Evolutionary conservation across 2,113 vertebrate species (phyloP), one percentile per base, ranked within the genome.

Genomic region (Asarcornis scutulata): DNA sequence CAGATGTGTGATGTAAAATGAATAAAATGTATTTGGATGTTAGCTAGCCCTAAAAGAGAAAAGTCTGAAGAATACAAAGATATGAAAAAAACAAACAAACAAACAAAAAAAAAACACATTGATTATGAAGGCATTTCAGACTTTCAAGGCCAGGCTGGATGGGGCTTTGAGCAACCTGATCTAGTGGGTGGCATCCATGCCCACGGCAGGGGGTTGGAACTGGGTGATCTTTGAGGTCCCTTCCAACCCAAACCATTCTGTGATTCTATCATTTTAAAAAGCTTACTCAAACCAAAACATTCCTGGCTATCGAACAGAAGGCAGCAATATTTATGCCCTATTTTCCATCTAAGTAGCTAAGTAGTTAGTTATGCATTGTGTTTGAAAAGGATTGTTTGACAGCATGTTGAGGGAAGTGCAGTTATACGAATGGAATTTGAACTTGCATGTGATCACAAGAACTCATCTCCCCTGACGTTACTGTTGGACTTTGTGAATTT

Each of bases 361-460:
- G 66, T 13, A 69, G 48, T 64, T 71, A 78, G 78, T 29, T 75
- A 64, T 27, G 34, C 44, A 40, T 44, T 68, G 22, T 32, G 36
- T 48, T 75, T 64, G 36, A 75, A 76, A 71, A 84, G 21, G 68
- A 48, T 3, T 40, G 74, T 46, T 50, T 91, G 68, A 88, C 79
- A 80, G 79, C 62, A 48, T 10, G 21, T 29, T 59, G 50, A 88
- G 25, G 56, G 44, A 88, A 84, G 50, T 31, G 36, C 2, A 84
- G 74, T 88, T 94, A 88, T 5, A 88, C 12, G 1, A 91, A 91
- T 84, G 92, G 88, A 91, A 91, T 94, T 75, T 88, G 84, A 91
- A 84, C 79, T 88, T 80, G 84, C 84, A 84, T n/a, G 56, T 91
- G 88, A 91, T 66, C 88, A 75, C 68, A 80, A 94, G 42, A 58